Evolutionary conservation across 2,888 invertebrate species (phyloP).

Genomic region (Oscheius onirici): DNA sequence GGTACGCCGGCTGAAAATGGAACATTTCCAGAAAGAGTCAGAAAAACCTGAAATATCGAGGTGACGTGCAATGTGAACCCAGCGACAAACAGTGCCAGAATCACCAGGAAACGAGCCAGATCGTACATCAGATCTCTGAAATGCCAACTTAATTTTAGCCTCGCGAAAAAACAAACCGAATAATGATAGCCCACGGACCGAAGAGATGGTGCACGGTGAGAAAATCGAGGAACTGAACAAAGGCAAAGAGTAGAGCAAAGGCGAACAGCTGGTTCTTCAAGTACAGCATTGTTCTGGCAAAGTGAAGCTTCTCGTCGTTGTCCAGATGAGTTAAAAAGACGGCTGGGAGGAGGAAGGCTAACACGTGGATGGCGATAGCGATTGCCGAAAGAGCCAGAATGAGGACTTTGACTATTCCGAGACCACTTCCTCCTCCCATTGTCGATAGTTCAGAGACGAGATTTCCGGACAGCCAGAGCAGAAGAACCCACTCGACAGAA

Average conservation of each 20-base stretch:
- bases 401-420: slow-evolving; percentile 69
- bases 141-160: no score
- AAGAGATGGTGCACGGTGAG: slow-evolving; percentile 98
- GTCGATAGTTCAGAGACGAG: slow-evolving; percentile 95
- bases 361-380: slow-evolving; percentile 69
- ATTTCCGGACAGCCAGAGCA: slow-evolving; percentile 70
- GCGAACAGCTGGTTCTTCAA: slow-evolving; percentile 96
- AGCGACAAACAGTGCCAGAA: slow-evolving; percentile 94
- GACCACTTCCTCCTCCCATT: slow-evolving; percentile 88
- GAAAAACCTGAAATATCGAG: slow-evolving; percentile 88
- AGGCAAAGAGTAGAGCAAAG: slow-evolving; percentile 90
- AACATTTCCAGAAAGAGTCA: no score
- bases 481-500: slow-evolving; percentile 67
- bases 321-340: slow-evolving; percentile 65
- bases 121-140: slow-evolving; percentile 74
- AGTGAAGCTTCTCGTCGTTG: slow-evolving; percentile 70
- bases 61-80: slow-evolving; percentile 92
- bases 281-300: slow-evolving; percentile 78
- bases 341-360: slow-evolving; percentile 68
- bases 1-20: slow-evolving; percentile 70
- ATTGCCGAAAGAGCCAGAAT: slow-evolving; percentile 67
- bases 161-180: slow-evolving; percentile 78
- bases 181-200: slow-evolving; percentile 99
- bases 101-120: slow-evolving; percentile 84
- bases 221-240: slow-evolving; percentile 90